Conservation (phyloP, 2,888 invertebrate genomes). For the Erebia palarica region DNA sequence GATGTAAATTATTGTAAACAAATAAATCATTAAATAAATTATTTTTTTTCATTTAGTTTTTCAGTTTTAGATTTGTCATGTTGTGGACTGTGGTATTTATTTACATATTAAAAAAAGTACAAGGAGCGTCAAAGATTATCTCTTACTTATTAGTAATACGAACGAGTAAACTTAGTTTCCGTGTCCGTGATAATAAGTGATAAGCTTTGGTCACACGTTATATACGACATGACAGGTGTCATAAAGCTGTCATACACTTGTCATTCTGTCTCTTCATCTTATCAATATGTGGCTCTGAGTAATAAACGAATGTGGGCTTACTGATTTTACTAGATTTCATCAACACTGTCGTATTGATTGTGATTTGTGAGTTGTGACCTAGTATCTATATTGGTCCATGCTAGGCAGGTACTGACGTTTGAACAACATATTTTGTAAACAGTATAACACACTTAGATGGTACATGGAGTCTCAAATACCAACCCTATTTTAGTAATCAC, state of each 20-base stretch:
- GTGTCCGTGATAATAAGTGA: conserved; percentile 44
- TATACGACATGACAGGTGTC: conserved; percentile 62
- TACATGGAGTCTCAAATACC: no score
- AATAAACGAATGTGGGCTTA: conserved; percentile 19
- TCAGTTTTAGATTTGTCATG: no score
- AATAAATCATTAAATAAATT: no score
- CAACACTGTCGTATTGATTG: background rate
- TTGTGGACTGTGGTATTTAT: no score
- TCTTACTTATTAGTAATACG: background rate
- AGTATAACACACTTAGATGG: conserved; percentile 36
- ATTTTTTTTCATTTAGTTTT: no score
- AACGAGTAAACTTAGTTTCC: conserved; percentile 3
- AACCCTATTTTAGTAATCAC: no score
- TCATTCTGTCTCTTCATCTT: conserved; percentile 49
- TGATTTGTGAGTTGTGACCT: background rate
- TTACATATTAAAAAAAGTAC: no score
- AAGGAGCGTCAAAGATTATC: background rate
- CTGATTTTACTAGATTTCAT: conserved; percentile 47
- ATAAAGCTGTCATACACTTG: conserved; percentile 53
- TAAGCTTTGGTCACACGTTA: conserved; percentile 65
- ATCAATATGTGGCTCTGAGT: conserved; percentile 27
- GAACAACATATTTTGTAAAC: no score
- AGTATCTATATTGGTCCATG: background rate
- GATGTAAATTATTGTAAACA: no score
- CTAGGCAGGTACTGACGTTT: no score